Base-by-base conservation (phyloP, 2,797 vertebrate species). In the Lycodopsis pacificus region DNA sequence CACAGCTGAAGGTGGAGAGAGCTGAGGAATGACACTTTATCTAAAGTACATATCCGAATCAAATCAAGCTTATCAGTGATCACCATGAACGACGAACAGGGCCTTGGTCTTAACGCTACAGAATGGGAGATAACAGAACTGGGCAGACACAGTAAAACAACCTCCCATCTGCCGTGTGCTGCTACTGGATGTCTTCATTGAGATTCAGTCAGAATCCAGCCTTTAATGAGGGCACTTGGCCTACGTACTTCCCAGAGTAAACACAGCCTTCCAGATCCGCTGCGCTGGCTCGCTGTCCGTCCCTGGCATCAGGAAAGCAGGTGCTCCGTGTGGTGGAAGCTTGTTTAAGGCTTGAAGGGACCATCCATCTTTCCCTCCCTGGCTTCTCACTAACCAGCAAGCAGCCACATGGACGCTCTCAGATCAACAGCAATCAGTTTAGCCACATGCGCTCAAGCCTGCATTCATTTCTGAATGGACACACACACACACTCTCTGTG, bases 251-350 rank as follows among this genome's bases (percentile, higher is more conserved):
- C 69, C 82, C 77, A 76, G 70, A 87, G 88, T 88, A 93, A 93
- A 94, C 88, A 91, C 83, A 80, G 88, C 77, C 75, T 71, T 59
- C 64, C 59, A 61, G 81, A 89, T 83, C 74, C 79, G 77, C 87
- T 7, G 32, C 12, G 30, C 79, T 80, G 77, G 85, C 64, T 65
- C 9, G 12, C 80, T 68, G 82, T 79, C 79, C 76, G 84, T 74
- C 73, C 71, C 81, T 71, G 9, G 84, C 83, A 82, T 89, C 75
- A 77, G 72, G 77, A 77, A 51, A 65, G 89, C 90, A 93, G 91
- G 92, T 93, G 93, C 85, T 91, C 79, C 81, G 82, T 90, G 88
- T 79, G 74, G 87, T 85, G 59, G 72, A 77, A 75, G 88, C 81
- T 87, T 91, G 86, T 89, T 88, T 76, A 61, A 69, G 65, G 71